These are phyloP conservation scores for Calonectris borealis DNA, from an alignment of 2,113 vertebrate species.

Conservation along the genomic window DNA sequence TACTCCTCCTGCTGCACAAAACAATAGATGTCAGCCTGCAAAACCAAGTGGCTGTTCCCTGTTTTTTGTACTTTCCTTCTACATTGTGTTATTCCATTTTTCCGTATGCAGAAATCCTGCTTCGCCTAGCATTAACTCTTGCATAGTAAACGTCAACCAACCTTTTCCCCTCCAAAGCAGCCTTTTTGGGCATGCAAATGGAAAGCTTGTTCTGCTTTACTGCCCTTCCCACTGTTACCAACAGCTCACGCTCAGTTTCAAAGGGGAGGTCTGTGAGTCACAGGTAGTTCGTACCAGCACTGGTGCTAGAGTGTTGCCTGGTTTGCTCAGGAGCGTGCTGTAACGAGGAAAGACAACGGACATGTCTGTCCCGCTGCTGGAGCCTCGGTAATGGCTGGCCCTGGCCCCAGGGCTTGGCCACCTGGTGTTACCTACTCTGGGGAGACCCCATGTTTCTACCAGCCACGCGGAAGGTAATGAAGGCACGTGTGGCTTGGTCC, in stretches of 20 bases:
- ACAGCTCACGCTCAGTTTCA: neutral
- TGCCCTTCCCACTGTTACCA: neutral
- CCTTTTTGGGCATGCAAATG: neutral
- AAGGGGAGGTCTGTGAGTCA: neutral
- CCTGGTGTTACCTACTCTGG: neutral
- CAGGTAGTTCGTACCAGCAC: neutral
- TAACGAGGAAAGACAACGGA: neutral
- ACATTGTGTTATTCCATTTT: neutral
- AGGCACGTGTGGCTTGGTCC: neutral
- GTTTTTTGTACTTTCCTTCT: neutral
- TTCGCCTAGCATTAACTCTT: neutral
- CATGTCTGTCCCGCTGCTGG: neutral
- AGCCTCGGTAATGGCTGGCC: neutral
- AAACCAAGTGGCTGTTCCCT: constrained; percentile 4
- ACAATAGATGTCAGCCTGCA: constrained; percentile 48
- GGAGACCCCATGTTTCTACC: neutral
- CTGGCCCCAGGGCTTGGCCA: neutral
- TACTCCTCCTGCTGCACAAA: neutral
- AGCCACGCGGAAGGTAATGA: neutral
- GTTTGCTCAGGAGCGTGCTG: neutral
- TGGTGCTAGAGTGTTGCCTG: neutral
- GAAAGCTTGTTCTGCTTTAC: neutral
- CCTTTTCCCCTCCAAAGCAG: neutral
- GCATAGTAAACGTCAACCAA: neutral
- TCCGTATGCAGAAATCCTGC: neutral